phyloP scores from a whole-genome alignment of 1,140 invertebrate species.

The Drosophila pectinifera region DNA sequence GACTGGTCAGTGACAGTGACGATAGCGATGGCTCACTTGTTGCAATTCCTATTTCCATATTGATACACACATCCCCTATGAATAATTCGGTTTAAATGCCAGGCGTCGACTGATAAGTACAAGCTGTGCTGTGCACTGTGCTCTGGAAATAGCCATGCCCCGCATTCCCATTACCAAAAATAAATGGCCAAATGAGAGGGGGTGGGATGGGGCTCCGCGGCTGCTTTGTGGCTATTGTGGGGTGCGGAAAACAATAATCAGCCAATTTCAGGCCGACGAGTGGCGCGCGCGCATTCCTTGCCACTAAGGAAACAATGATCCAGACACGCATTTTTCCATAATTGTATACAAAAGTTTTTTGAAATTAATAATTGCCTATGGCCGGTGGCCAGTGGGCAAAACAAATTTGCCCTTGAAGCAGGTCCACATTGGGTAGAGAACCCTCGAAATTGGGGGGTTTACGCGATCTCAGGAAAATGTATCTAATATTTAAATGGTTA shows the following conservation, averaged over 20 bases:
- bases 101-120: constrained; percentile 68
- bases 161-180: constrained; percentile 60
- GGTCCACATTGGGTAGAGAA: constrained; percentile 17
- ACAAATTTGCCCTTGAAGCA: constrained; percentile 59
- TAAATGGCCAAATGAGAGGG: constrained; percentile 38
- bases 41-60: constrained; percentile 32
- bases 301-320: constrained; percentile 25
- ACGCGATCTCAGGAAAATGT: too few relatives aligned
- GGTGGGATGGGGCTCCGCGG: constrained; percentile 3
- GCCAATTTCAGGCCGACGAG: constrained; percentile 37
- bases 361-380: constrained; percentile 50
- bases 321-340: constrained; percentile 27
- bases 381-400: constrained; percentile 12
- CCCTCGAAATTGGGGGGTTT: background rate
- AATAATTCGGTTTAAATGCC: constrained; percentile 69
- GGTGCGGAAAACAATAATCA: constrained; percentile 77
- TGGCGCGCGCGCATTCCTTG: constrained; percentile 67
- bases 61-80: constrained; percentile 26
- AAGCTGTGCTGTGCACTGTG: constrained; percentile 56
- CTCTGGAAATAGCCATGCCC: constrained; percentile 69
- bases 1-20: constrained; percentile 29
- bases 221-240: constrained; percentile 43
- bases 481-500: background rate
- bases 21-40: constrained; percentile 58
- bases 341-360: constrained; percentile 53